Percentiles rank a stretch among this genome's conserved stretches.
Evolutionary conservation across 2,113 vertebrate genomes (phyloP).

Genomic region (Gallinago jamesoni): DNA sequence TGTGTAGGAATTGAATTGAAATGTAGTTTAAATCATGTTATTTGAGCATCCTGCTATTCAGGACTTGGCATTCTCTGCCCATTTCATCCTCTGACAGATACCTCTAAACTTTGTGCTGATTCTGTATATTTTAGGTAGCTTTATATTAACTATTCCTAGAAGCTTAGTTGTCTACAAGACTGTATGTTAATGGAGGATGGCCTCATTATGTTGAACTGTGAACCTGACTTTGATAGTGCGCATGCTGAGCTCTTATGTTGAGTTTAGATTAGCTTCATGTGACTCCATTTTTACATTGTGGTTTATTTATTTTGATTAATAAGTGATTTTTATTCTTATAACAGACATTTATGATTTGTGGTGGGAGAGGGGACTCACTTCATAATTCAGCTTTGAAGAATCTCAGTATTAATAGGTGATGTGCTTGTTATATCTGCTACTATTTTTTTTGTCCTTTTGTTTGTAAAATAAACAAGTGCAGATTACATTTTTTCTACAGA

Average conservation of each 20-base stretch:
- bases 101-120: background rate
- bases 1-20: background rate
- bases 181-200: fast-evolving
- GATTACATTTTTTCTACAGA: background rate
- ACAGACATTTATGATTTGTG: background rate
- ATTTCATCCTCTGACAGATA: background rate
- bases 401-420: background rate
- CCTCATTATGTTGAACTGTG: background rate
- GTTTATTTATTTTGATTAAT: background rate
- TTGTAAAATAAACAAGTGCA: background rate
- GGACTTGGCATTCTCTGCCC: background rate
- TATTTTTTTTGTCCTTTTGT: background rate
- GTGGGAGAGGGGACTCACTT: background rate
- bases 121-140: background rate
- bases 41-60: background rate
- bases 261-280: background rate
- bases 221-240: background rate
- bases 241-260: background rate
- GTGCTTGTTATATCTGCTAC: background rate
- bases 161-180: background rate
- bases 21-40: background rate
- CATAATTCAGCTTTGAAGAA: background rate
- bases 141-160: background rate
- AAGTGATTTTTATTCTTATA: background rate
- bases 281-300: background rate